These are phyloP conservation scores for Istiophorus platypterus DNA, from an alignment of 2,113 vertebrate species.

Conservation along the genomic window DNA sequence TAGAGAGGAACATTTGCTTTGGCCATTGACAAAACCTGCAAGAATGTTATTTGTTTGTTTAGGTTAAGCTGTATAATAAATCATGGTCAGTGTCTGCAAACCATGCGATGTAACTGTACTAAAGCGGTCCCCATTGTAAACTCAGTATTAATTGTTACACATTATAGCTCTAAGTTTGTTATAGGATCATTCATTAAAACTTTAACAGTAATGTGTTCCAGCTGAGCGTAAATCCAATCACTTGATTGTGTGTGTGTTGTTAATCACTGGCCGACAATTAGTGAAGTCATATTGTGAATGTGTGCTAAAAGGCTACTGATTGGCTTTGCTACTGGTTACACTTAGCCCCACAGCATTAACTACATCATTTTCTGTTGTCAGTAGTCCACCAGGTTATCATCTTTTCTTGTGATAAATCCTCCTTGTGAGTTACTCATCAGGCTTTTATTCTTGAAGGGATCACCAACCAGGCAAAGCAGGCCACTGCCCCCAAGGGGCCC, in stretches of 20 bases:
- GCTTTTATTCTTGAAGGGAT: background rate
- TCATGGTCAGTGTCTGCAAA: background rate
- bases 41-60: background rate
- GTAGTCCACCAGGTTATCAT: background rate
- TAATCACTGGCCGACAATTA: background rate
- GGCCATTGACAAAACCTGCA: too few relatives aligned
- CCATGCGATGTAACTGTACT: too few relatives aligned
- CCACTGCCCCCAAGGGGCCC: too few relatives aligned
- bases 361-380: background rate
- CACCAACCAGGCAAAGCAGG: too few relatives aligned
- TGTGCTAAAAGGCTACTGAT: slow-evolving; percentile 3
- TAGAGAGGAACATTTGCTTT: background rate
- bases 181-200: background rate
- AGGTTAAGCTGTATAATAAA: background rate
- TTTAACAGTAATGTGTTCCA: background rate
- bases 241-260: background rate
- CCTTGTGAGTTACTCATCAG: background rate
- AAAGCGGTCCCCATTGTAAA: background rate
- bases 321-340: background rate
- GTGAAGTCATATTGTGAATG: background rate
- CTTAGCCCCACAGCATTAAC: background rate
- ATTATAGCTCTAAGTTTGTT: too few relatives aligned
- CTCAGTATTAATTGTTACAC: too few relatives aligned
- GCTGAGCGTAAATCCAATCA: background rate
- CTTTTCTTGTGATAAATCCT: background rate